These are phyloP conservation scores for Pilophorus perplexus DNA, from an alignment of 2,888 invertebrate species.

Conservation along the genomic window DNA sequence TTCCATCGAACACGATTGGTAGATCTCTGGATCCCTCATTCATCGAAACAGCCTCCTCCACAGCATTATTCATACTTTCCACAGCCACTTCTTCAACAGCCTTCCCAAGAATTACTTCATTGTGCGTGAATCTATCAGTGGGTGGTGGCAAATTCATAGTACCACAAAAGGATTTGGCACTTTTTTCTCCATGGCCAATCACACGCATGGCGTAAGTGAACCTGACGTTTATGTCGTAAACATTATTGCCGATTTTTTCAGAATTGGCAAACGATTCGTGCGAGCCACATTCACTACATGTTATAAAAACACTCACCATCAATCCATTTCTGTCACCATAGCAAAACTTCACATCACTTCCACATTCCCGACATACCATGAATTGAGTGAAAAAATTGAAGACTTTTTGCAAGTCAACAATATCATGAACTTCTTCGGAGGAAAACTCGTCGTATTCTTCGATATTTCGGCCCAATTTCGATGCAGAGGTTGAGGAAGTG, in stretches of 20 bases:
- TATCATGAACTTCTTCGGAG: background rate
- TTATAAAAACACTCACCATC: background rate
- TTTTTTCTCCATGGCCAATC: background rate
- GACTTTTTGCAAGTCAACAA: background rate
- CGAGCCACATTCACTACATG: background rate
- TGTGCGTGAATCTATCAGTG: background rate
- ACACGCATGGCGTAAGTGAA: background rate
- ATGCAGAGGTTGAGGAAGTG: background rate
- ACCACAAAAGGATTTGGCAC: background rate
- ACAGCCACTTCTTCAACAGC: background rate
- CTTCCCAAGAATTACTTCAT: background rate
- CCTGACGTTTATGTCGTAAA: background rate
- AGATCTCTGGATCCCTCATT: background rate
- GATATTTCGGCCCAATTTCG: background rate
- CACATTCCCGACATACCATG: background rate
- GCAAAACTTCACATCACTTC: background rate
- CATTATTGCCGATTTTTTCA: background rate
- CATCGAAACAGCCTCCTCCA: background rate
- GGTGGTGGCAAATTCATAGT: slow-evolving; percentile 4
- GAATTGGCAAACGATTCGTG: background rate
- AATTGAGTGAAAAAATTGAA: background rate
- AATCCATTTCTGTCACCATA: background rate
- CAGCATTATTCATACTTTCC: background rate
- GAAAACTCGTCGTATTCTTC: background rate
- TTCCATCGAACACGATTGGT: background rate